Conservation (phyloP, 2,888 invertebrate species). For the Galeruca laticollis region DNA sequence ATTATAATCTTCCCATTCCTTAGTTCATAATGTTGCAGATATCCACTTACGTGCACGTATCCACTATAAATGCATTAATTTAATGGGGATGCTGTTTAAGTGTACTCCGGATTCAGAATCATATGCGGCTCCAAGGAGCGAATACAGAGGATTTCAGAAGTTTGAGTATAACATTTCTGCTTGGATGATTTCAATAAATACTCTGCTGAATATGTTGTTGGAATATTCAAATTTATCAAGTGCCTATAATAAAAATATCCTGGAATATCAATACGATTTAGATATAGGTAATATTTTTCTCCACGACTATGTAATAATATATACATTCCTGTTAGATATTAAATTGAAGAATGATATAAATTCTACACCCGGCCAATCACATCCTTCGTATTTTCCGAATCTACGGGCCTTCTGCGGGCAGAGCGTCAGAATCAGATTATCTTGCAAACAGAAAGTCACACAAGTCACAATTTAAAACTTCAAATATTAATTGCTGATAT, state of each 20-base stretch:
- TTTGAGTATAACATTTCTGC: conserved; percentile 20
- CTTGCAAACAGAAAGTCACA: too few relatives aligned
- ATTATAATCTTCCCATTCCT: too few relatives aligned
- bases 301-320: too few relatives aligned
- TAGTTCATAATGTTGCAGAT: conserved; percentile 7
- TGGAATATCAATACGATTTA: background rate
- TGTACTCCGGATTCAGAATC: conserved; percentile 11
- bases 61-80: conserved; percentile 19
- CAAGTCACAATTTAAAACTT: too few relatives aligned
- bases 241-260: background rate
- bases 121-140: conserved; percentile 20
- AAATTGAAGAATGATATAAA: too few relatives aligned
- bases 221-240: background rate
- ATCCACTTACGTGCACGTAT: conserved; percentile 20
- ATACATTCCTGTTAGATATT: too few relatives aligned
- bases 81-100: conserved; percentile 23
- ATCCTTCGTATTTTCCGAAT: too few relatives aligned
- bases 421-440: too few relatives aligned
- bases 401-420: too few relatives aligned
- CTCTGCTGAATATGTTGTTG: background rate
- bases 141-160: conserved; percentile 16
- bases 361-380: too few relatives aligned
- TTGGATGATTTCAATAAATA: conserved; percentile 20
- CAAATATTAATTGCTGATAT: too few relatives aligned
- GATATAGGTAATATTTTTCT: background rate